A percentile compares a stretch with the other conserved stretches of the same genome.
Evolutionary conservation across 53 echinoderm and acorn worm species (phyloP).

Genomic region (Holothuria leucospilota): DNA sequence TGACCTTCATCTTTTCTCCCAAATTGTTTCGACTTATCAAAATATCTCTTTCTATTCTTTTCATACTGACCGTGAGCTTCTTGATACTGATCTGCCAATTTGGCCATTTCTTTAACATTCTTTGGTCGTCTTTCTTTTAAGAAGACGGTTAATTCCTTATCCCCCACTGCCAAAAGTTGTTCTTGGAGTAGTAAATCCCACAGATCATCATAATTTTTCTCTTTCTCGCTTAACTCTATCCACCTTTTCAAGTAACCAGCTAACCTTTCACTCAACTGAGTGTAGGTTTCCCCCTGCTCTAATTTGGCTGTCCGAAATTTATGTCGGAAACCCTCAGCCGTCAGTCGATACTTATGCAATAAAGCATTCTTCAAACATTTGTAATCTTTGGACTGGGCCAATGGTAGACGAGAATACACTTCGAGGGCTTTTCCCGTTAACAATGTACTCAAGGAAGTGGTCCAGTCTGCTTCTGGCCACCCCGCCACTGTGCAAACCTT

Average conservation of each 20-base stretch:
- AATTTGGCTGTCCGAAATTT: conserved; percentile 31
- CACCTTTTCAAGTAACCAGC: conserved; percentile 19
- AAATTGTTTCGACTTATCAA: too few relatives aligned
- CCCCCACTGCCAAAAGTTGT: conserved; percentile 10
- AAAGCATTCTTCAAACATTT: neutral
- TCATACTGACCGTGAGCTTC: conserved; percentile 13
- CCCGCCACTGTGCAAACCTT: neutral
- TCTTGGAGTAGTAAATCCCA: conserved; percentile 16
- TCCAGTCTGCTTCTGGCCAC: conserved; percentile 11
- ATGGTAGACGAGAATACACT: conserved; percentile 29
- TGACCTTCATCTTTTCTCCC: too few relatives aligned
- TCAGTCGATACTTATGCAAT: conserved; percentile 8
- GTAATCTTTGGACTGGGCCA: conserved; percentile 3
- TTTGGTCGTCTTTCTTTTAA: conserved; percentile 31
- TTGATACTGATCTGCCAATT: conserved; percentile 35
- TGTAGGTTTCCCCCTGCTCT: neutral
- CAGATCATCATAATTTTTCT: conserved; percentile 39
- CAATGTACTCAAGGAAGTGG: conserved; percentile 17
- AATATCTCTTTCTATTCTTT: too few relatives aligned
- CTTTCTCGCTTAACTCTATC: conserved; percentile 30
- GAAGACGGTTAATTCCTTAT: neutral
- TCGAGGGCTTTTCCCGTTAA: too few relatives aligned
- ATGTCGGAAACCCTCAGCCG: conserved; percentile 15
- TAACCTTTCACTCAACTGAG: conserved; percentile 13
- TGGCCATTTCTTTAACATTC: conserved; percentile 20